Percentiles rank a stretch among this genome's conserved stretches.
phyloP scores from a whole-genome alignment of 2,113 vertebrate genomes.

The Eulemur rufifrons region DNA sequence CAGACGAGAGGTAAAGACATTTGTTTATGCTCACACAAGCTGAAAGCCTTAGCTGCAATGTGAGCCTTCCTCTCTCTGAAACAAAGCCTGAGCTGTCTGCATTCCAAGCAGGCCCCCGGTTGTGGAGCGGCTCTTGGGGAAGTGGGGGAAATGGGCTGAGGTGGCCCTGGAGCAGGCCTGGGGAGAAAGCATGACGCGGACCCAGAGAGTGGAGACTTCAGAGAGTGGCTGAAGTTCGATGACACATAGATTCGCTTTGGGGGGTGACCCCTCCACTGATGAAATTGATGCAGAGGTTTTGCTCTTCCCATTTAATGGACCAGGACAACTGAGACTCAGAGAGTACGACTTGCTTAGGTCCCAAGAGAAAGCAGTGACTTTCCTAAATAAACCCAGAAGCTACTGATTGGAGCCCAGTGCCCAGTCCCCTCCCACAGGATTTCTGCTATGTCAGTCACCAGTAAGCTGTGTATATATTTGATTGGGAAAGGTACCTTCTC shows the following conservation, averaged over 20 bases:
- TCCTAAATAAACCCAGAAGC: too few species aligned
- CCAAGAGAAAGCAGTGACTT: background rate
- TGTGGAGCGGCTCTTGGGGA: background rate
- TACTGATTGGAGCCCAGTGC: background rate
- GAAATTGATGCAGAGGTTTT: background rate
- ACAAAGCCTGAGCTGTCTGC: background rate
- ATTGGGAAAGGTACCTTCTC: background rate
- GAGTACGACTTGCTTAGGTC: background rate
- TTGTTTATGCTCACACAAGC: background rate
- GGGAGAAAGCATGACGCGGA: accelerated
- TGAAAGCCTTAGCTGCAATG: background rate
- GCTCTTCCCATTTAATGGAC: background rate
- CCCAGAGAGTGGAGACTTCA: background rate
- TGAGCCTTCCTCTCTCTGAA: background rate
- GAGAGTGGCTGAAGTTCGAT: background rate
- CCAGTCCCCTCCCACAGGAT: background rate
- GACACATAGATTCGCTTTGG: background rate
- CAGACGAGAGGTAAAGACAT: background rate
- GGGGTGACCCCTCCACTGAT: background rate
- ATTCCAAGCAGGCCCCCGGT: accelerated
- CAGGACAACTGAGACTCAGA: background rate
- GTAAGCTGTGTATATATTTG: background rate
- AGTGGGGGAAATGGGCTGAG: background rate
- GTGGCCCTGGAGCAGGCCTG: background rate
- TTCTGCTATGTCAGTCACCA: background rate